Percentiles rank a stretch among this genome's conserved stretches.
Evolutionary conservation across 2,113 vertebrate genomes (phyloP).

Genomic region (Bubalus kerabau): DNA sequence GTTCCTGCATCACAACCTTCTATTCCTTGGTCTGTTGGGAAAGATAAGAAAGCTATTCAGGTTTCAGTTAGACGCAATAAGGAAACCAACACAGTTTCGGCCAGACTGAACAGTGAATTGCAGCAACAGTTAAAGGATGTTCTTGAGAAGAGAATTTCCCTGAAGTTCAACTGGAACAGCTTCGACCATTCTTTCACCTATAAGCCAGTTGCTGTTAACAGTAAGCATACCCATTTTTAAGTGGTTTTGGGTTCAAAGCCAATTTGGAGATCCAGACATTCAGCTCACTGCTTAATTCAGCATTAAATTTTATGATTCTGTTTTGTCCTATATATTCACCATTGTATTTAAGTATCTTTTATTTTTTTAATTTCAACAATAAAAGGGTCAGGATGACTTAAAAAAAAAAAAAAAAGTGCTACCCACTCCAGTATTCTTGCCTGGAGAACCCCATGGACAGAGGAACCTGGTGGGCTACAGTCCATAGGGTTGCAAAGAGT

Average conservation of each 20-base stretch:
- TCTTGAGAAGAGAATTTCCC: constrained; percentile 97
- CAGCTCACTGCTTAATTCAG: constrained; percentile 81
- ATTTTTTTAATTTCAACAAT: constrained; percentile 86
- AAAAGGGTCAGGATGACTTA: constrained; percentile 71
- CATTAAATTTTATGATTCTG: constrained; percentile 81
- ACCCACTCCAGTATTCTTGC: neutral
- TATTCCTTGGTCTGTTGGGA: constrained; percentile 88
- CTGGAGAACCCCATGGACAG: neutral
- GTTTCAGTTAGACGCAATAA: neutral
- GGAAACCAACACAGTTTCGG: neutral
- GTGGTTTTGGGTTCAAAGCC: constrained; percentile 80
- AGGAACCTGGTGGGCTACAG: neutral
- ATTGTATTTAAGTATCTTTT: constrained; percentile 83
- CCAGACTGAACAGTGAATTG: neutral
- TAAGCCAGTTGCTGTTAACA: constrained; percentile 87
- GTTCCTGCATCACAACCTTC: constrained; percentile 93
- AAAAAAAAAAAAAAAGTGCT: neutral
- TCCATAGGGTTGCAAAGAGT: neutral
- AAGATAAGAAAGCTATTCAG: neutral
- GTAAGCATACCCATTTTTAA: constrained; percentile 82
- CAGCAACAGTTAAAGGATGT: constrained; percentile 85
- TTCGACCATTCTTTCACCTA: constrained; percentile 98
- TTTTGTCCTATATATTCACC: constrained; percentile 81
- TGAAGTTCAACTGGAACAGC: constrained; percentile 99
- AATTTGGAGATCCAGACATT: constrained; percentile 82